A percentile compares a stretch with the other conserved stretches of the same genome.
phyloP scores from a whole-genome alignment of 2,888 invertebrate species.

The Matsumyia berberina region DNA sequence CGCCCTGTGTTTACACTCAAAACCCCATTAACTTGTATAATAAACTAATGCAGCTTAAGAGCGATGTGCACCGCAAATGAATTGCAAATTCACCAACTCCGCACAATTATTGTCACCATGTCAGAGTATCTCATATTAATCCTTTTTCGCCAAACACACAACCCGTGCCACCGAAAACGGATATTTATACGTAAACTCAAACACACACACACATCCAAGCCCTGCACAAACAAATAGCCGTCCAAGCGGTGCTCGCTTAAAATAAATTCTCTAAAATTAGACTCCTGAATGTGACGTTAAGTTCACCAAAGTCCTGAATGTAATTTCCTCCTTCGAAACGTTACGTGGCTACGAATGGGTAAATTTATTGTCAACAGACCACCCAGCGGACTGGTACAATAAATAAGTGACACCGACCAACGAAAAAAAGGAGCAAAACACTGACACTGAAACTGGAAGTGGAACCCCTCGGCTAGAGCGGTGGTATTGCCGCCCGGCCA shows the following conservation, averaged over 20 bases:
- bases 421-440: slow-evolving; percentile 5
- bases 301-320: slow-evolving; percentile 35
- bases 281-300: slow-evolving; percentile 56
- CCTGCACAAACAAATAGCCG: background rate
- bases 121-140: slow-evolving; percentile 29
- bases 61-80: slow-evolving; percentile 48
- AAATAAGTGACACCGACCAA: slow-evolving; percentile 33
- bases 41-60: slow-evolving; percentile 31
- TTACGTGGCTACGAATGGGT: slow-evolving; percentile 20
- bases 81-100: slow-evolving; percentile 46
- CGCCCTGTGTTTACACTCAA: slow-evolving; percentile 5
- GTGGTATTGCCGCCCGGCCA: background rate
- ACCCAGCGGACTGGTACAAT: slow-evolving; percentile 24
- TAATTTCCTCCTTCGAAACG: slow-evolving; percentile 38
- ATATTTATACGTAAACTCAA: slow-evolving; percentile 48
- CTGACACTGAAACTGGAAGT: too few relatives aligned
- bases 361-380: slow-evolving; percentile 45
- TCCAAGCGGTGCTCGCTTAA: background rate
- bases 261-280: slow-evolving; percentile 60
- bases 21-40: slow-evolving; percentile 25
- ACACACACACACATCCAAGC: background rate
- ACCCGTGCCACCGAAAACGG: slow-evolving; percentile 12
- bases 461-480: background rate
- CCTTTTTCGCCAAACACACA: background rate
- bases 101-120: slow-evolving; percentile 38